Base-by-base conservation (phyloP, 2,888 invertebrate genomes). In the Rhabditophanes sp. region DNA sequence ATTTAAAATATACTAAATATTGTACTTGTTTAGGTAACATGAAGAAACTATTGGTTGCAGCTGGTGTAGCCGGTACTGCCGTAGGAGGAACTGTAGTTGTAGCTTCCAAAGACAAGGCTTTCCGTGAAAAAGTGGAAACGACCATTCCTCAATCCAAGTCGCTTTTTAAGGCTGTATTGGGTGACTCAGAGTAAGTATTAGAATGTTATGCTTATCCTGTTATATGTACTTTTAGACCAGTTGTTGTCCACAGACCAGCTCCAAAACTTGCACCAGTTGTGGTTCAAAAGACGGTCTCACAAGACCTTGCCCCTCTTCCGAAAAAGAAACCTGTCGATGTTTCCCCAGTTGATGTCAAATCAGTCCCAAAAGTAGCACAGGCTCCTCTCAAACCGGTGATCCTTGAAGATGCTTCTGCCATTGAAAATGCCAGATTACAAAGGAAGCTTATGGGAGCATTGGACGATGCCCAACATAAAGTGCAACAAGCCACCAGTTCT, bases 21-120 rank as follows among this genome's bases (percentile, higher is more conserved):
- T 9, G 23, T 9, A 9, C 9, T 22, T 9, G 23, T 22, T 22
- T 9, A 9, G 23, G 23, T 9, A 9, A 9, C 23, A 9, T 9
- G 9, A 40, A 41, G 18, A 27, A 26, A 18, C 28, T 40, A 4
- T 14, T 33, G 12, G 18, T 23, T 12, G 16, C 39, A 8, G 22
- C 39, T 9, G 15, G 12, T 9, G 8, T 33, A 11, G 21, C 22
- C 9, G 32, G 21, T n/a, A 51, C 39, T n/a, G 56, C 44, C 6
- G 48, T 45, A 9, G 53, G 48, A 19, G 56, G 56, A 25, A 45
- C 50, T 6, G 41, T 50, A 21, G 56, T 51, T 24, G 54, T 55
- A 37, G 51, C 53, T 3, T 56, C 53, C 25, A 46, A 44, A 9
- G 54, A 57, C 28, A 50, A 52, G 6, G 44, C 46, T 27, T 53